A percentile compares a stretch with the other conserved stretches of the same genome.
Conservation (phyloP, 2,113 vertebrate species). For the Alosa alosa region DNA sequence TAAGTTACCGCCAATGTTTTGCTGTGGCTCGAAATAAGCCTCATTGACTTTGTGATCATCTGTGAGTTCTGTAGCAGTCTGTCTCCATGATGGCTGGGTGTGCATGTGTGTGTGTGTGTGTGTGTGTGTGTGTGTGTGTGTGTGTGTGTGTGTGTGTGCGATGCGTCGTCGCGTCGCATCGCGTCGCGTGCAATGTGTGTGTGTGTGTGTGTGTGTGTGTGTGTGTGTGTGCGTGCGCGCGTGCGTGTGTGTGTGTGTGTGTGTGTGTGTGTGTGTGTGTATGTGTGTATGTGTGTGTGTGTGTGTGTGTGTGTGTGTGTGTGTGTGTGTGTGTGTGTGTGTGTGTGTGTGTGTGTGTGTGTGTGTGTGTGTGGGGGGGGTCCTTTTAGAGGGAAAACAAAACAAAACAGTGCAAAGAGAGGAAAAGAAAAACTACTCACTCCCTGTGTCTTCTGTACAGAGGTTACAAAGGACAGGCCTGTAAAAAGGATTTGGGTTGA, state of each 20-base stretch:
- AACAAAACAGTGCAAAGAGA: neutral
- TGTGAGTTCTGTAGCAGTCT: no score
- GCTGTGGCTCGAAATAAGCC: neutral
- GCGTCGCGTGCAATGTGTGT: no score
- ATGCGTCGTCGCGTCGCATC: no score
- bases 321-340: neutral
- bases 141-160: neutral
- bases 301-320: neutral
- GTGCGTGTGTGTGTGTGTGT: no score
- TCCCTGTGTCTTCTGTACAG: constrained; percentile 16
- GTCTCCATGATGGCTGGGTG: neutral
- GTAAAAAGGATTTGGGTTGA: constrained; percentile 49
- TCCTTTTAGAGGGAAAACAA: neutral
- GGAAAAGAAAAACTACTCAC: neutral
- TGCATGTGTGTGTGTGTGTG: neutral
- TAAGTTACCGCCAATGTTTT: neutral
- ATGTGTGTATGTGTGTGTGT: neutral
- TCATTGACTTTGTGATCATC: no score
- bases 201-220: no score
- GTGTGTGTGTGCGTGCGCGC: no score
- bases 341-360: neutral
- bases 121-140: neutral
- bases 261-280: no score
- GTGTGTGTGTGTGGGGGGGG: neutral
- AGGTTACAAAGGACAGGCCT: constrained; percentile 56